Conservation (phyloP, 2,797 vertebrate genomes). For the Hafferia zeledoni region DNA sequence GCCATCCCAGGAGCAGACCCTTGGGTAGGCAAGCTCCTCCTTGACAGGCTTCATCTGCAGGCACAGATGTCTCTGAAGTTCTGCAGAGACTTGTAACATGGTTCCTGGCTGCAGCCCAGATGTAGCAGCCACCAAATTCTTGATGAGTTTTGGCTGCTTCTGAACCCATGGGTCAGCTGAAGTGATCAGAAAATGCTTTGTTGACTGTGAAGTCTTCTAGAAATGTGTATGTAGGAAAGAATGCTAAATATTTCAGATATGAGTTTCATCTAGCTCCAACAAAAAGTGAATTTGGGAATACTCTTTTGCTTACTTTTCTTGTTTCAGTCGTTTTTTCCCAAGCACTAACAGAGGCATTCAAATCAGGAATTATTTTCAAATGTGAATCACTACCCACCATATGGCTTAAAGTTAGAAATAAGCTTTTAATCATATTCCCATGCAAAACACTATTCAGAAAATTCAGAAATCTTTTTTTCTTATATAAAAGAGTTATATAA, state of each 20-base stretch:
- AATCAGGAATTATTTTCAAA: not conserved
- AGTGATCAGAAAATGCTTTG: not conserved
- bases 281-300: not conserved
- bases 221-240: not conserved
- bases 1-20: not conserved
- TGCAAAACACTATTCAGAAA: not conserved
- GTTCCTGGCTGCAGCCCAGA: not conserved
- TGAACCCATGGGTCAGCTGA: accelerated
- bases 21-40: not conserved
- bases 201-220: not conserved
- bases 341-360: not conserved
- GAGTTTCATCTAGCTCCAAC: not conserved
- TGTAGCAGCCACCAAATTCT: not conserved
- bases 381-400: not conserved
- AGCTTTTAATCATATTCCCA: not conserved
- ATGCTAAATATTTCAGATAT: not conserved
- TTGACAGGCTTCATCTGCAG: not conserved
- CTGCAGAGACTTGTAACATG: accelerated
- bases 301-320: not conserved
- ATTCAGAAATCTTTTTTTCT: not conserved
- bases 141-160: not conserved
- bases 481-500: not conserved
- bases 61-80: not conserved
- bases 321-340: not conserved
- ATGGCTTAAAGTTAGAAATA: not conserved